A percentile compares a stretch with the other conserved stretches of the same genome.
Conservation (phyloP, 2,797 vertebrate genomes). For the Sebastes jordani region DNA sequence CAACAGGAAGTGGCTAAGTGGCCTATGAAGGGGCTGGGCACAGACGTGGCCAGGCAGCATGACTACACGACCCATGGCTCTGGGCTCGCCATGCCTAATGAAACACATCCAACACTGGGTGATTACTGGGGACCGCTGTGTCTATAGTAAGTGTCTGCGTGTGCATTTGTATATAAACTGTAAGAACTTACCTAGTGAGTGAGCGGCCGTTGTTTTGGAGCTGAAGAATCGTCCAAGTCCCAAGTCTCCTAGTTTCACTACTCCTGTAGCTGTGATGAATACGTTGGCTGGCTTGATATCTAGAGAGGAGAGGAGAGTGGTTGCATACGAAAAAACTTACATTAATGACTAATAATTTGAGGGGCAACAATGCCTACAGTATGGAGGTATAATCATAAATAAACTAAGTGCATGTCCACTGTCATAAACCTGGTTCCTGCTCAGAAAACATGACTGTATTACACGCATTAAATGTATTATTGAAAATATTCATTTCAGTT, state of each 20-base stretch:
- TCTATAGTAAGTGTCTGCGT: constrained; percentile 7
- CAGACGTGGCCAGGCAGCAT: constrained; percentile 53
- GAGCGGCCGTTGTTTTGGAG: constrained; percentile 96
- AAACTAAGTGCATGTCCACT: neutral
- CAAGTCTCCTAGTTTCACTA: constrained; percentile 97
- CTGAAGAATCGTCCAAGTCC: constrained; percentile 98
- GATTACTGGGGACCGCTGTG: constrained; percentile 62
- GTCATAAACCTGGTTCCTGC: neutral
- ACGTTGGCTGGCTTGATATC: constrained; percentile 99
- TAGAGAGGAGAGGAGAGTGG: constrained; percentile 58
- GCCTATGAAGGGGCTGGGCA: constrained; percentile 75
- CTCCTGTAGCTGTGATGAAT: constrained; percentile 98
- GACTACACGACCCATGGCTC: constrained; percentile 82
- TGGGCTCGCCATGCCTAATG: constrained; percentile 77
- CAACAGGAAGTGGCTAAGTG: constrained; percentile 83
- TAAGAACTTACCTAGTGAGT: constrained; percentile 91
- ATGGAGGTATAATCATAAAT: neutral
- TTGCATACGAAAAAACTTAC: neutral
- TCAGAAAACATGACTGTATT: constrained; percentile 5
- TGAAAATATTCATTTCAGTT: constrained; percentile 26
- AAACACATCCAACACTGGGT: constrained; percentile 82
- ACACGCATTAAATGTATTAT: neutral
- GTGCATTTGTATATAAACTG: constrained; percentile 8
- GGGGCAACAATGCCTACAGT: neutral
- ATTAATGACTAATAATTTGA: neutral